phyloP scores from a whole-genome alignment of 2,888 invertebrate genomes.

The Cheilosia variabilis region DNA sequence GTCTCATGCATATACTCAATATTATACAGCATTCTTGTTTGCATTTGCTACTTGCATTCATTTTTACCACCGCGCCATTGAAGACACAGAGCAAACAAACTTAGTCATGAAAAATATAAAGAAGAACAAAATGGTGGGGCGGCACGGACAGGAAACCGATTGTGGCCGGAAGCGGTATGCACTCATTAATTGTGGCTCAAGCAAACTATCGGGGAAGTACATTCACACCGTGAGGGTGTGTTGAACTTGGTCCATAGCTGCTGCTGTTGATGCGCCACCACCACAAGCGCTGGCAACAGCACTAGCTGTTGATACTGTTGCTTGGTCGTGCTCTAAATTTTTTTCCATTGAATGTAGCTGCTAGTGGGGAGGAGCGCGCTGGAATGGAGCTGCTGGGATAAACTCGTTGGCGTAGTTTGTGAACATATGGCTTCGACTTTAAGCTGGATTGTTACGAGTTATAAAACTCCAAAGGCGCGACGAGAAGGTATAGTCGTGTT shows the following conservation, averaged over 20 bases:
- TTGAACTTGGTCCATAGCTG: constrained; percentile 69
- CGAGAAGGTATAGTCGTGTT: too few species aligned
- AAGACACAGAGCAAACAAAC: constrained; percentile 65
- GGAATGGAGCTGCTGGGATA: too few species aligned
- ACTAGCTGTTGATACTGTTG: constrained; percentile 43
- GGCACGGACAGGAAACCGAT: constrained; percentile 42
- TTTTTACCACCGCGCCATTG: constrained; percentile 44
- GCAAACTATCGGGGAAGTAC: constrained; percentile 72
- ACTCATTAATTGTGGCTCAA: constrained; percentile 68
- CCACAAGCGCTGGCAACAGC: constrained; percentile 3
- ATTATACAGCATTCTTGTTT: constrained; percentile 35
- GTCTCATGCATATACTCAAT: constrained; percentile 32
- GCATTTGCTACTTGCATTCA: constrained; percentile 28
- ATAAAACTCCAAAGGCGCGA: too few species aligned
- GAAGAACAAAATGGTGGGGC: constrained; percentile 2
- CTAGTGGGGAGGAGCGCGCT: too few species aligned
- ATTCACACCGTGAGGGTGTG: constrained; percentile 73
- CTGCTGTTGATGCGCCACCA: background rate
- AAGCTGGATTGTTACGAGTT: too few species aligned
- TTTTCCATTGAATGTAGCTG: too few species aligned
- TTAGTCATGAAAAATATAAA: constrained; percentile 28
- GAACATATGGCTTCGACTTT: too few species aligned
- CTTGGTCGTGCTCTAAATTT: constrained; percentile 27
- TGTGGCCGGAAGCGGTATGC: constrained; percentile 71
- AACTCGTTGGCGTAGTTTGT: too few species aligned